Base-by-base conservation (phyloP, 1,140 invertebrate species). In the Papilio helenus region DNA sequence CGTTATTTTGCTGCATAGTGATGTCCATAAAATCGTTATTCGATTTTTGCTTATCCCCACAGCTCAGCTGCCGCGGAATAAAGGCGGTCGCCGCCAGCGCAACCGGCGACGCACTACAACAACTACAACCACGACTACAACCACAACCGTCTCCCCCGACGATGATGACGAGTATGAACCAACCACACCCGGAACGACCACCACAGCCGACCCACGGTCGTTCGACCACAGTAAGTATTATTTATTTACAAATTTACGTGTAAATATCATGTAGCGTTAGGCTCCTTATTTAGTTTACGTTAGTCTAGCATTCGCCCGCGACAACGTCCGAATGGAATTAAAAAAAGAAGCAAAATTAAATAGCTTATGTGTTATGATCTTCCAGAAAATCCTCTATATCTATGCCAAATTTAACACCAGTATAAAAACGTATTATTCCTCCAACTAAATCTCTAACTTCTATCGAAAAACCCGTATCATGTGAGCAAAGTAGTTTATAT, bases 171-270 rank as follows among this genome's bases (percentile, higher is more conserved):
- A 90, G 0, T 72, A 87, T 49, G 84, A 86, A 0, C 49, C 80
- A 26, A 91, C 89, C 14, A 91, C 89, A 5, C 82, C 86, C 0
- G 46, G 79, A 1, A 84, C 88, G 5, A 93, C 91, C 0, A 94
- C 92, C 9, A 94, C 92, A 9, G 76, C 90, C 5, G 91, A 94
- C 71, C 92, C 92, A 2, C 81, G 92, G 29, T 86, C 84, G 9
- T 90, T 88, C 71, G 92, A 94, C 80, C 92, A 94, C 81, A 93
- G 92, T 94, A 88, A 87, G 91, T 92, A 80, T 18, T 79, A 51
- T 81, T 79, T 65, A 14, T 26, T 51, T 51, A n/a, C 18, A 16
- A 46, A 46, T 39, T 8, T 39, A 39, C 7, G 7, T 0, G 34
- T 39, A 39, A 39, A 0, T 5, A 8, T 39, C 34, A 39, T 39